phyloP scores from a whole-genome alignment of 2,888 invertebrate genomes.

The Polyommatus iphigenia region DNA sequence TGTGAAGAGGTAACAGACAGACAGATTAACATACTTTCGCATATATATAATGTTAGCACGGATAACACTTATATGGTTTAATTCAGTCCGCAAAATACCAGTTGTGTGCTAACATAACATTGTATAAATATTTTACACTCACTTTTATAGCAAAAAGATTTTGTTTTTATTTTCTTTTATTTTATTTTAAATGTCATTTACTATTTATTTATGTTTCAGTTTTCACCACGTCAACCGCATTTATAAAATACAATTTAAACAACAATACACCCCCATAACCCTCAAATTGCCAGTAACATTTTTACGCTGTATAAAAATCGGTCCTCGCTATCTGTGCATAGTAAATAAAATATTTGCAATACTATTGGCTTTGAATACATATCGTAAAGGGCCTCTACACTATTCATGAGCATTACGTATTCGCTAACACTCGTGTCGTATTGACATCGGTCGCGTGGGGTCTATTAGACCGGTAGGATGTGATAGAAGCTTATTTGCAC shows the following conservation, averaged over 20 bases:
- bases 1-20: no score
- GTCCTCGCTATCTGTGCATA: background rate
- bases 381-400: background rate
- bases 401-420: slow-evolving; percentile 25
- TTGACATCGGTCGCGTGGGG: background rate
- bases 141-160: no score
- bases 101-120: no score
- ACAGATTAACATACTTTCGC: no score
- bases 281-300: background rate
- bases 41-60: no score
- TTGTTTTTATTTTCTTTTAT: no score
- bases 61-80: no score
- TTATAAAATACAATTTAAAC: background rate
- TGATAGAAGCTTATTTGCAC: background rate
- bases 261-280: background rate
- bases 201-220: background rate
- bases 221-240: background rate
- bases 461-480: background rate
- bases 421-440: slow-evolving; percentile 14
- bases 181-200: no score
- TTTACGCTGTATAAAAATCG: background rate
- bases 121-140: no score
- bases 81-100: no score
- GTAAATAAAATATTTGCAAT: background rate
- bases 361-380: slow-evolving; percentile 3